Evolutionary conservation across 2,113 vertebrate genomes (phyloP), one percentile per base, ranked within the genome.

Genomic region (Gracilinanus agilis): DNA sequence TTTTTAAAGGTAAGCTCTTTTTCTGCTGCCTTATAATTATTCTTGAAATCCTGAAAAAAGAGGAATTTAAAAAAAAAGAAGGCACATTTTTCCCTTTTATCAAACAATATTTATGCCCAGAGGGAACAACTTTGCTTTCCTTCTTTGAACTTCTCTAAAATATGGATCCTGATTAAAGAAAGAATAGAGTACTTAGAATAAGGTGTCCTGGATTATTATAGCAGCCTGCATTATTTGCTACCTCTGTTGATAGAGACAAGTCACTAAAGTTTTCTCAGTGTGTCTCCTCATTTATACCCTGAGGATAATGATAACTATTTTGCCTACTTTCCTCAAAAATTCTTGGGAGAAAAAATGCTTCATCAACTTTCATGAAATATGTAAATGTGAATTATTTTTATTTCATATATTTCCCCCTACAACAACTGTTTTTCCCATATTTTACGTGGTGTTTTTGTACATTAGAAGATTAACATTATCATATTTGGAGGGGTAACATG

Each of bases 1-100:
- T 91, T 96, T n/a, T 97, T 95, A 95, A 93, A 95, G 21, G 21
- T 58, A 89, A 0, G 44, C 24, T 88, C 88, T 88, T 96, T 19
- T 97, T 97, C 95, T 88, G 13, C 53, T 95, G 24, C 54, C 55
- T 90, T 92, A 90, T 94, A 40, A 92, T 53, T 24, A 97, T 91
- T 95, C 12, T 90, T 89, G 61, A 97, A 95, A 53, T 90, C 94
- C 0, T 83, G 49, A n/a, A 75, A 6, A 95, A 67, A 53, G 44
- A 67, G 92, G 61, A 88, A 58, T 96, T 95, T 94, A 89, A 0
- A 53, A 3, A n/a, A 0, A 55, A 88, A 61, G 11, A 5, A 23
- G 9, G 24, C 25, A 34, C 13, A 53, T 4, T 34, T 93, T 7
- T 61, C 0, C 24, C 54, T 92, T 56, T 58, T 95, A 7, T 23